Conservation (phyloP, 2,888 invertebrate species). For the Heliconius charithonia region DNA sequence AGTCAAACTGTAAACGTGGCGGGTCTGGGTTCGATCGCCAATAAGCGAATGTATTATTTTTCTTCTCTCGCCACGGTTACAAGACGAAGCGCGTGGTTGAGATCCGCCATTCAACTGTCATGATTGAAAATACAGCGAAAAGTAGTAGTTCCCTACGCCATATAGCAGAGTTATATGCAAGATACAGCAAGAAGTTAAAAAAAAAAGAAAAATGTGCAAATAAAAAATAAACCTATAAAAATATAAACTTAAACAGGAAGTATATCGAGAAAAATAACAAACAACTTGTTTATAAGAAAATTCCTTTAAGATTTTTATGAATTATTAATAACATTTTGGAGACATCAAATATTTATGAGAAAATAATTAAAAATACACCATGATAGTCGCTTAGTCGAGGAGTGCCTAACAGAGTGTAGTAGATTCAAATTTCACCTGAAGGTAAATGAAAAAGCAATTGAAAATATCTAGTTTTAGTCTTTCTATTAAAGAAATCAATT, state of each 20-base stretch:
- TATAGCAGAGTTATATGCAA: neutral
- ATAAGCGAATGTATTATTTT: too few relatives aligned
- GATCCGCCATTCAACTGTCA: neutral
- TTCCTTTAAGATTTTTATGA: slow-evolving; percentile 42
- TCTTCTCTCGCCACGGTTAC: too few relatives aligned
- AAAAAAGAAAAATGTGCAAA: neutral
- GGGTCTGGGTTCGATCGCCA: too few relatives aligned
- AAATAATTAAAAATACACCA: slow-evolving; percentile 49
- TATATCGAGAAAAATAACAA: slow-evolving; percentile 2
- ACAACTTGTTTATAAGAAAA: slow-evolving; percentile 8
- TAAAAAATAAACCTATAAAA: neutral
- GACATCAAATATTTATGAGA: slow-evolving; percentile 51
- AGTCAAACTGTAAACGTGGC: too few relatives aligned
- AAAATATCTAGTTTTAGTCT: too few relatives aligned
- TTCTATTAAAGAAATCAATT: too few relatives aligned
- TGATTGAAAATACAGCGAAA: too few relatives aligned
- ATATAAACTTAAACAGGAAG: slow-evolving; percentile 6
- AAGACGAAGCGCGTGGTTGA: neutral
- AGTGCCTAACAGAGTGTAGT: neutral
- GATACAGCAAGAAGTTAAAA: neutral
- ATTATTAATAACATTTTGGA: slow-evolving; percentile 52
- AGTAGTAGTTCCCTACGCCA: neutral
- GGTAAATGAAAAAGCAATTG: neutral
- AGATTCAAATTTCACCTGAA: neutral
- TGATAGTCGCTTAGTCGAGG: too few relatives aligned